Evolutionary conservation across 2,888 invertebrate genomes (phyloP), one percentile per base, ranked within the genome.

Genomic region (Drosophila paranaensis): DNA sequence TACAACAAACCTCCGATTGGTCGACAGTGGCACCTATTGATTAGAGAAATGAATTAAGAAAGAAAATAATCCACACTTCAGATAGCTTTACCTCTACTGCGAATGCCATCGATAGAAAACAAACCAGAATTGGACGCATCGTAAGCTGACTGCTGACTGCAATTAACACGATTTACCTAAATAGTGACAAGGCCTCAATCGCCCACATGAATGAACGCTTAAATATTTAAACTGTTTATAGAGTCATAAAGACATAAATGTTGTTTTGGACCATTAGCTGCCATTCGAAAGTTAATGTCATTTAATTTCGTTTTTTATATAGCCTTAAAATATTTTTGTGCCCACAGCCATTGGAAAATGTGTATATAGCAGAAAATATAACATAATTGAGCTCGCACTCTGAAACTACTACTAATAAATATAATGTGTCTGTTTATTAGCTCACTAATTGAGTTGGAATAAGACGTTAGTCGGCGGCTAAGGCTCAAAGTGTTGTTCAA

Each of bases 241-340:
- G n/a, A 71, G 42, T 25, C 11, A 33, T 55, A 37, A 39, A 42
- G 4, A 25, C 0, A 25, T 40, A 35, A 16, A 20, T 20, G n/a
- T 20, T 54, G 39, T 20, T 54, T 16, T 53, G 57, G 43, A 25
- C 30, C 50, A 71, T 77, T 77, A 77, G 25, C n/a, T 30, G 2
- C 0, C 10, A 11, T 11, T 25, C 11, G 5, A 16, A 14, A 51
- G 14, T 37, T 20, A n/a, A 53, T 16, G 39, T 14, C 1, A 8
- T 39, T 54, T 53, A 8, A 30, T 60, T 30, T 14, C 14, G 27
- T 39, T 53, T 16, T 33, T 9, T 16, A 13, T 13, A 16, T 16
- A 33, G 33, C 11, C 6, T 0, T 30, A 9, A 14, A 53, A 25
- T 53, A 25, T 53, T 13, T 14, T 14, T 16, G 33, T 6, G 16